Conservation (phyloP, 2,113 vertebrate genomes). For the Sapajus apella region DNA sequence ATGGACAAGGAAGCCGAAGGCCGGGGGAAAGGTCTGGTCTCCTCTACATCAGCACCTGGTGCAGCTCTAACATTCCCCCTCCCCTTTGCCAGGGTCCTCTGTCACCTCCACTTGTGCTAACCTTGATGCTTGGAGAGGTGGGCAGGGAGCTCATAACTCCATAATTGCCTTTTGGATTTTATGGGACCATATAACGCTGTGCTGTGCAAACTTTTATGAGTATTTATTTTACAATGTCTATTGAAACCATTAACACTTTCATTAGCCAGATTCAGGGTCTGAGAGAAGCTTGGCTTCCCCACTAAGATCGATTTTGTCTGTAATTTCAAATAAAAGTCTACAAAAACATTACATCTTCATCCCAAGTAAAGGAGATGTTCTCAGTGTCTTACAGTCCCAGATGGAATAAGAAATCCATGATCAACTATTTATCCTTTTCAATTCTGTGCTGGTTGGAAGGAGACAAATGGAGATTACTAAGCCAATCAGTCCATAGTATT, state of each 20-base stretch:
- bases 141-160: conserved; percentile 59
- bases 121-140: neutral
- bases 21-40: neutral
- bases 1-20: neutral
- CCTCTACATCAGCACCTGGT: neutral
- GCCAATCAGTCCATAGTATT: neutral
- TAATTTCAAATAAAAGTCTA: conserved; percentile 68
- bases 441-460: conserved; percentile 12
- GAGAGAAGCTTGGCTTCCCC: conserved; percentile 20
- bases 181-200: conserved; percentile 51
- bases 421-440: conserved; percentile 39
- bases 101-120: conserved; percentile 41
- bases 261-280: conserved; percentile 68
- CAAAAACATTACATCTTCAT: conserved; percentile 7
- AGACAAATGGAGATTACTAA: neutral
- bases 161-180: conserved; percentile 73
- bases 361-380: neutral
- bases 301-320: conserved; percentile 20
- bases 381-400: neutral
- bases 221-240: conserved; percentile 75
- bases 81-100: neutral
- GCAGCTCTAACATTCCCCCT: neutral
- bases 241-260: conserved; percentile 70
- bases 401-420: neutral
- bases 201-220: conserved; percentile 70